Base-by-base conservation (phyloP, 92 coral and sea anemone genomes). In the Epizoanthus fatuus region DNA sequence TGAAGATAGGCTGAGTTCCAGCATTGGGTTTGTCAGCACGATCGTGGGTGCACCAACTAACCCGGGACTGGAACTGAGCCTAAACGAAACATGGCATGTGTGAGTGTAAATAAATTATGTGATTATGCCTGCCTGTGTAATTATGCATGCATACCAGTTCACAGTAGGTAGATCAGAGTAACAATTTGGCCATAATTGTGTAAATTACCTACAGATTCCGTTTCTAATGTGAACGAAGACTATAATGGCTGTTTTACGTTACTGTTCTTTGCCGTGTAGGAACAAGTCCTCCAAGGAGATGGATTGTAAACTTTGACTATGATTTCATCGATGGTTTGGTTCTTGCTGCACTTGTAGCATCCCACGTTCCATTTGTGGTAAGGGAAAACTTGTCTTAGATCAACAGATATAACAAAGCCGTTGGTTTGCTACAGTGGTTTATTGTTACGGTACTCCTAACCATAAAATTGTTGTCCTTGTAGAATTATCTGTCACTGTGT, bases 261-360 rank as follows among this genome's bases (percentile, higher is more conserved):
- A 47, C 52, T 47, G 52, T 25, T 67, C 37, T 45, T 25, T 25
- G 44, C 37, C 17, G 7, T 25, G 40, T 63, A 67, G 69, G 64
- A 11, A 45, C 81, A 11, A 86, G 90, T 10, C 99, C 99, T 15
- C 95, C 98, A 0, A 91, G 97, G 63, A 93, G 99, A 12, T 97
- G 99, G 99, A 95, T 97, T 45, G 99, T 97, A 17, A 97, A 97
- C 86, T 97, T 97, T 80, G 98, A 97, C 59, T 93, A 91, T 64
- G 99, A 97, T 81, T 97, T 97, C 68, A 91, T 93, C 94, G 99
- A 97, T 88, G 99, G 99, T 60, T 89, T 97, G 72, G 99, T 97
- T 19, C 87, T 97, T 53, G 99, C 99, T 10, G 92, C 99, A 1
- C 89, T 97, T 22, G 86, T 97, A 54, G 89, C 95, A 32, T 96